Evolutionary conservation across 2,888 invertebrate species (phyloP), one percentile per base, ranked within the genome.

Genomic region (Eumacrocentrus americanus): DNA sequence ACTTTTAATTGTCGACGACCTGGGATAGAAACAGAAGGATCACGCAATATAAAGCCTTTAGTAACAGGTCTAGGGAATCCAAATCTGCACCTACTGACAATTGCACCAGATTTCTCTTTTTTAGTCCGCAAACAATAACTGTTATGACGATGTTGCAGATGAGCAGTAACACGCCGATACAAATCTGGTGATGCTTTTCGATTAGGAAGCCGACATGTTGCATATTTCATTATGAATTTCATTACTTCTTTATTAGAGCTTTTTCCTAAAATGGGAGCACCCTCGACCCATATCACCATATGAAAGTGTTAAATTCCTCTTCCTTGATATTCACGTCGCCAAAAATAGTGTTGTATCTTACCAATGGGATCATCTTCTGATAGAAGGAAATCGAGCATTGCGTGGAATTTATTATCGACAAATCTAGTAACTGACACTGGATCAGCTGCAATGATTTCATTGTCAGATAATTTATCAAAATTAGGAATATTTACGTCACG

Each of bases 351-450:
- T 16, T 46, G 38, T 12, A 68, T 57, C 56, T 64, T 54, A 16
- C 69, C 67, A 14, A 74, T 54, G 16, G 71, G 72, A 23, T 63
- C 65, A n/a, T 66, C 47, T 40, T 67, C 67, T 14, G 40, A 75
- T n/a, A n/a, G n/a, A n/a, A n/a, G n/a, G 34, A 76, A 75, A 35
- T 72, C 68, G 6, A 73, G 62, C 65, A 73, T 71, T n/a, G 67
- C 70, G 18, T 60, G 42, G 64, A 74, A 75, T 62, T 75, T 73
- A 20, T 66, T 72, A 40, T 74, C 70, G 35, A 74, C 68, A 62
- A 75, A 75, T 50, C 72, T 57, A 6, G 71, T 73, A 18, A 67
- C 66, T 12, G 74, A 68, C 2, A 74, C 69, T 14, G 74, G 72
- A 67, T 77, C 73, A 4, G 63, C 55, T 18, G 72, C 70, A 46